Evolutionary conservation across 2,797 vertebrate species (phyloP).

Genomic region (Spheniscus humboldti): DNA sequence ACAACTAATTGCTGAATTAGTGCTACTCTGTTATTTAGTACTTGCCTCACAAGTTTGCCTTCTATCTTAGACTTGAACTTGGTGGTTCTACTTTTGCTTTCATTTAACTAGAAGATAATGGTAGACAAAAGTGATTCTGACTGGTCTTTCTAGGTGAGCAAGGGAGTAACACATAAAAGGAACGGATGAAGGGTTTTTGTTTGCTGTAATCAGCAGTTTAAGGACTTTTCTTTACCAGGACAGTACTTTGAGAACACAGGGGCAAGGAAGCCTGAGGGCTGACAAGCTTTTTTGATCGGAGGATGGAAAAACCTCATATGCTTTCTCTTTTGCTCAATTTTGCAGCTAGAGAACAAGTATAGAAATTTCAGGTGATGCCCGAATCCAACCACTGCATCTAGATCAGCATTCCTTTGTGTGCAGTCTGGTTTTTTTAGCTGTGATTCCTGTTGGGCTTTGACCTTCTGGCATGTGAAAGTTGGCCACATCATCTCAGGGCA

Average conservation of each 20-base stretch:
- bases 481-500: neutral
- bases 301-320: neutral
- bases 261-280: neutral
- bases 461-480: neutral
- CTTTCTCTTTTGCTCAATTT: neutral
- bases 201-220: neutral
- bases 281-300: neutral
- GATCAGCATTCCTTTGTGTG: neutral
- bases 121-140: neutral
- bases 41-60: neutral
- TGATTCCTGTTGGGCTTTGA: neutral
- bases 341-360: neutral
- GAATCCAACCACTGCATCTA: neutral
- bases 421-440: neutral
- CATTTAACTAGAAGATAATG: neutral
- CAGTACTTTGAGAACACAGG: neutral
- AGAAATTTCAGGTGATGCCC: neutral
- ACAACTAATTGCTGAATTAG: neutral
- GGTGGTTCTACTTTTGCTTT: conserved; percentile 3
- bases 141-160: neutral
- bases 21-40: neutral
- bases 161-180: neutral
- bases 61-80: neutral
- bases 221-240: neutral
- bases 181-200: neutral